Evolutionary conservation across 2,797 vertebrate genomes (phyloP), one percentile per base, ranked within the genome.

Genomic region (Neosilurus hyrtlii): DNA sequence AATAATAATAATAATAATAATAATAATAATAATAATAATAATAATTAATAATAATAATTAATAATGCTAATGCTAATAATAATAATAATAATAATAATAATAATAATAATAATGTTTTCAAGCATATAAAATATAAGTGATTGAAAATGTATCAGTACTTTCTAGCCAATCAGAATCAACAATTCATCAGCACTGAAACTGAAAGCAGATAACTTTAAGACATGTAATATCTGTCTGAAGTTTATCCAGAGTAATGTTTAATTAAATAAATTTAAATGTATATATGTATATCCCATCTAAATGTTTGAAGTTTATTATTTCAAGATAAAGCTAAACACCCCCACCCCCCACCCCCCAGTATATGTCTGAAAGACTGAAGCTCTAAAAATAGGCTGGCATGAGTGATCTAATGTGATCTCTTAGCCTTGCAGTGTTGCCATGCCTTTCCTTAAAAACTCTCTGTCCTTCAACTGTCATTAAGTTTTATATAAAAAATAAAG

Each of bases 331-430:
- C 30, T 30, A 30, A 30, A 30, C 30, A 30, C 30, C 30, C 30
- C 30, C 30, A 1, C 2, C 30, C 30, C 30, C 30, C 30, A 30
- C 30, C 30, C 30, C 43, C 54, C 8, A 78, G 57, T 26, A 35
- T 43, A 24, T 30, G 52, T 43, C 9, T 35, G 10, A 26, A 73
- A 82, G 78, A 72, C 18, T 82, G 49, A 15, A 18, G 78, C 52
- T 87, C 85, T 85, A 67, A 70, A 76, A 88, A 74, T 79, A 88
- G 83, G 26, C 80, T 82, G 77, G 26, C 57, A 37, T 88, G 62
- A 84, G 84, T 90, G 77, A 75, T 78, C 81, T 88, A 70, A 88
- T 90, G 85, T 86, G 86, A 82, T 86, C 86, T 88, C 84, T 89
- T 87, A 85, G 88, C 87, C 86, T 79, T 63, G 65, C 22, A 54